These are phyloP conservation scores for Lindbergichthys nudifrons DNA, from an alignment of 2,797 vertebrate genomes.

Conservation along the genomic window DNA sequence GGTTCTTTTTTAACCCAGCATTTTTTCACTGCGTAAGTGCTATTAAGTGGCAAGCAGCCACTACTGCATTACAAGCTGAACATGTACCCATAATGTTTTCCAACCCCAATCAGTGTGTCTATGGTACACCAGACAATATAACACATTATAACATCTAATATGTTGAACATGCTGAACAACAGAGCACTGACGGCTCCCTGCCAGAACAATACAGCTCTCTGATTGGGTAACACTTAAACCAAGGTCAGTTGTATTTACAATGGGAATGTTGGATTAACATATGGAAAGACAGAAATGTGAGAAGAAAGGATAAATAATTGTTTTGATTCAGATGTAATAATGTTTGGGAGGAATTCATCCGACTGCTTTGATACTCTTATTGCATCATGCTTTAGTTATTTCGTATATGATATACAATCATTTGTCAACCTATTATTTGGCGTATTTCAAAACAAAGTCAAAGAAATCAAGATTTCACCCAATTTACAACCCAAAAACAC, in stretches of 20 bases:
- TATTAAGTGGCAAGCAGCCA: slow-evolving; percentile 34
- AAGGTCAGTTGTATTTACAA: slow-evolving; percentile 10
- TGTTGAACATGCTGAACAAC: slow-evolving; percentile 9
- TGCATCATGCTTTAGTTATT: not conserved
- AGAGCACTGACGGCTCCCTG: slow-evolving; percentile 11
- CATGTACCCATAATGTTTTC: slow-evolving; percentile 34
- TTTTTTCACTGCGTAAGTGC: slow-evolving; percentile 8
- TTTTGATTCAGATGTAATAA: not conserved
- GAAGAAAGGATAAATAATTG: not conserved
- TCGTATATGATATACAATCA: not conserved
- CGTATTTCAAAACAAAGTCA: slow-evolving; percentile 4
- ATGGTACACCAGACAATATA: slow-evolving; percentile 13
- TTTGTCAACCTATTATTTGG: slow-evolving; percentile 4
- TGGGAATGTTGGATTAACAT: slow-evolving; percentile 1
- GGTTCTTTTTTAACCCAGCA: slow-evolving; percentile 19
- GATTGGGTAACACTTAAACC: slow-evolving; percentile 5
- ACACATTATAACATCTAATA: slow-evolving; percentile 23
- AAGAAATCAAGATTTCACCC: slow-evolving; percentile 1
- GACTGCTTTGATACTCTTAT: not conserved
- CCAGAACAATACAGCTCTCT: not conserved
- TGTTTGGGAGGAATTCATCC: slow-evolving; percentile 16
- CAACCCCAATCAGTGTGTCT: slow-evolving; percentile 30
- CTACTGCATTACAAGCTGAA: slow-evolving; percentile 12
- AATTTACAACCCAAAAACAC: slow-evolving; percentile 8
- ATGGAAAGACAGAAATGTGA: slow-evolving; percentile 1